Evolutionary conservation across 2,113 vertebrate genomes (phyloP), one percentile per base, ranked within the genome.

Genomic region (Cyrtonyx montezumae): DNA sequence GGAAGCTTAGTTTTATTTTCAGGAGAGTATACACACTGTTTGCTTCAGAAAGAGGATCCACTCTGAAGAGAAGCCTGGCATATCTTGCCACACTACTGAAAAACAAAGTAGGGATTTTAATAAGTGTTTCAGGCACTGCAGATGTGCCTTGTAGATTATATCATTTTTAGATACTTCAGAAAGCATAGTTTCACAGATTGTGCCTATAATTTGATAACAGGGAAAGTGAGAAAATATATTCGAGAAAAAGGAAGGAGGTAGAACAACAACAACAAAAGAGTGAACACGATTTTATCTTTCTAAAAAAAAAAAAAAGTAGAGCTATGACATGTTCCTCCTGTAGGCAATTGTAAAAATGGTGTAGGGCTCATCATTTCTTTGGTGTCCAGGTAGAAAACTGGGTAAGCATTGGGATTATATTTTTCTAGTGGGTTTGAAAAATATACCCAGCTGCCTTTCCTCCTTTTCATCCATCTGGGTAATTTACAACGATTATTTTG

Each of bases 91-190:
- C 32, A 6, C 53, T 45, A 16, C 46, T 55, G 21, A 49, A 75
- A 90, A 91, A 76, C 13, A 61, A 85, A 87, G 59, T 11, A 26
- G n/a, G n/a, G 17, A n/a, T 88, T 90, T 91, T 76, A 84, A 25
- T 58, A 69, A 65, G 46, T 55, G 16, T 66, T 62, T 79, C n/a
- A 61, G 73, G 53, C 23, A 40, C 20, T 67, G 46, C 11, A 49
- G 30, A 81, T 79, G 43, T 58, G 8, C 23, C n/a, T n/a, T 26
- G 43, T 25, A 53, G 30, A 28, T 43, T 28, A 37, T 68, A 36
- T 30, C 36, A 78, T 8, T 68, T 80, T 13, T 78, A 84, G 51
- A 43, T 34, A 51, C 9, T 63, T 71, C 26, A 75, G 34, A 65
- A 80, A 59, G 30, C 18, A 36, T 80, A 91, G 19, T 84, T 90